Base-by-base conservation (phyloP, 2,113 vertebrate genomes). In the Holacanthus passer region DNA sequence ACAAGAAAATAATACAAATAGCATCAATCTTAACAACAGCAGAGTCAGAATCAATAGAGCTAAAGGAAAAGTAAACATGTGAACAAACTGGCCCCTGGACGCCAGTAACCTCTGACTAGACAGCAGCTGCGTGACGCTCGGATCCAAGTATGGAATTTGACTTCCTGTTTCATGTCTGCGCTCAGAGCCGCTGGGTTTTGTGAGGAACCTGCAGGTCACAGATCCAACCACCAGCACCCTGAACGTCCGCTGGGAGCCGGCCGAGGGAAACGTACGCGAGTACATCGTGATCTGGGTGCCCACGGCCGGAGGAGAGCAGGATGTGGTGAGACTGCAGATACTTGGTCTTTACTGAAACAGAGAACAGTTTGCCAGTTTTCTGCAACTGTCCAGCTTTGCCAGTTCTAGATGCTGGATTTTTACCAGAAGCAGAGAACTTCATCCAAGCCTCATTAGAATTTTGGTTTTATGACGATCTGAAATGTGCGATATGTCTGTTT, bases 211-310 rank as follows among this genome's bases (percentile, higher is more conserved):
- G 79, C 96, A 97, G 76, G 96, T 99, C 20, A 97, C 95, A 13
- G 97, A 99, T 83, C 98, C 98, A 6, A 97, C 97, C n/a, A 96
- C 97, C 88, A 98, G 97, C 90, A 97, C 95, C 78, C 94, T 99
- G 31, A 97, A 96, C 7, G 96, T 98, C 6, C 96, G 97, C 77
- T 99, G 98, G 98, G 97, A 98, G 2, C 94, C 97, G 0, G 96
- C 98, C 0, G 97, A 97, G 8, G 98, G 97, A 14, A 96, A 92
- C 4, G 98, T 99, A 0, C 96, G 96, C 13, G 97, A 99, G 55
- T 99, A 99, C 16, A 96, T 96, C 2, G 77, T 99, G 60, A 95
- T 94, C 79, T 99, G 97, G 72, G 87, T 94, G 72, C 95, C 97
- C 1, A 47, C 92, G 0, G 85, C 89, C 19, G 97, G 97, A 65